phyloP scores from a whole-genome alignment of 2,113 vertebrate genomes.

The Pholis gunnellus region DNA sequence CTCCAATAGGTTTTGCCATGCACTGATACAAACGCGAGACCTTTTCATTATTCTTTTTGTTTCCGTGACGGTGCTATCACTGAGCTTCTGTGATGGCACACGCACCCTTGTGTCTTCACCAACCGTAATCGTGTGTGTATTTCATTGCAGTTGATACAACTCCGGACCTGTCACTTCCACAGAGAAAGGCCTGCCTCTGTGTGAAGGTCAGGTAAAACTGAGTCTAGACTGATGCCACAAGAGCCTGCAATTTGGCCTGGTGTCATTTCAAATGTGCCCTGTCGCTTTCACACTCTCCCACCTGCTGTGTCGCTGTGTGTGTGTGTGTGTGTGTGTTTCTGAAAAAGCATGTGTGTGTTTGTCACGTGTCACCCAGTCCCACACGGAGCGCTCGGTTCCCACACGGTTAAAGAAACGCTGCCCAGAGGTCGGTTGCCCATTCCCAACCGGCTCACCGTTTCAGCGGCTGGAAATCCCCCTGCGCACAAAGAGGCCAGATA shows the following conservation, averaged over 20 bases:
- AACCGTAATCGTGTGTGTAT: not conserved
- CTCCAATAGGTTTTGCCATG: not conserved
- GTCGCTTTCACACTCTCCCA: slow-evolving; percentile 19
- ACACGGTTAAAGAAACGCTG: slow-evolving; percentile 79
- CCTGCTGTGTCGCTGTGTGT: slow-evolving; percentile 18
- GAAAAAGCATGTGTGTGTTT: slow-evolving; percentile 16
- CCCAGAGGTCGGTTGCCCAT: slow-evolving; percentile 80
- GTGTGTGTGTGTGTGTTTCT: slow-evolving; percentile 13
- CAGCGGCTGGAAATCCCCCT: slow-evolving; percentile 85
- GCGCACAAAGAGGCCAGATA: slow-evolving; percentile 84
- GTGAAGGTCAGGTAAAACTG: not conserved
- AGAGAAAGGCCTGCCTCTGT: not conserved
- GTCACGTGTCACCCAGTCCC: slow-evolving; percentile 57
- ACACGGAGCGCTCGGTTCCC: slow-evolving; percentile 72
- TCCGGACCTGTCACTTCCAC: not conserved
- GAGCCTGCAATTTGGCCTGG: not conserved
- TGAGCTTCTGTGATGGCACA: not conserved
- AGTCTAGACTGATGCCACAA: not conserved
- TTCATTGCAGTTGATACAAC: not conserved
- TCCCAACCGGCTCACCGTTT: slow-evolving; percentile 86
- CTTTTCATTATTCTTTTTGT: not conserved
- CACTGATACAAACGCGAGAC: not conserved
- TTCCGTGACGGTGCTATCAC: not conserved
- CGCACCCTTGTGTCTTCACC: not conserved
- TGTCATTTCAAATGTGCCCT: slow-evolving; percentile 30